Percentiles rank a stretch among this genome's conserved stretches.
phyloP scores from a whole-genome alignment of 2,113 vertebrate species.

The Tachuris rubrigastra region DNA sequence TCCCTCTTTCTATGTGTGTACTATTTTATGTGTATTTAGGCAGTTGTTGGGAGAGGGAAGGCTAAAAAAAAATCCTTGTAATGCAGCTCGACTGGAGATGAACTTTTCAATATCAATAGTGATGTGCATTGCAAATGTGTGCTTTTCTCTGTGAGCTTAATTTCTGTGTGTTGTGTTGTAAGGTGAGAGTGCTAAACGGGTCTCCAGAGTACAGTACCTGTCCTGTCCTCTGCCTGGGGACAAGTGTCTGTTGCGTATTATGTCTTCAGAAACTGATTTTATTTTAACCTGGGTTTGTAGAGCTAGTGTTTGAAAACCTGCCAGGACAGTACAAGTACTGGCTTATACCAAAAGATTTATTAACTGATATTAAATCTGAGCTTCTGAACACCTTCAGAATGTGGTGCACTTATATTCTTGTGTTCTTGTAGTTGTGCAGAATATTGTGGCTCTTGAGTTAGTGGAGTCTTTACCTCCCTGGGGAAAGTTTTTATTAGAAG shows the following conservation, averaged over 20 bases:
- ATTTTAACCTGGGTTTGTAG: slow-evolving; percentile 1
- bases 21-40: not conserved
- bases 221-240: slow-evolving; percentile 3
- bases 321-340: not conserved
- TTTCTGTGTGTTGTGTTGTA: not conserved
- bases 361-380: not conserved
- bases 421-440: not conserved
- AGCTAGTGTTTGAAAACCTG: slow-evolving; percentile 4
- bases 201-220: not conserved
- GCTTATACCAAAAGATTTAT: not conserved
- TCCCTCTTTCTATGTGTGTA: slow-evolving; percentile 33
- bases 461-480: slow-evolving; percentile 37
- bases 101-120: slow-evolving; percentile 28
- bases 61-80: not conserved
- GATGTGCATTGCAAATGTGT: not conserved
- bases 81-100: not conserved
- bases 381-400: not conserved
- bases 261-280: not conserved
- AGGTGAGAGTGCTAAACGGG: not conserved
- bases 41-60: slow-evolving; percentile 18
- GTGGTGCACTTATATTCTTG: not conserved
- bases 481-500: slow-evolving; percentile 66
- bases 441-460: slow-evolving; percentile 41
- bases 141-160: not conserved
- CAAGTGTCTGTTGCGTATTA: not conserved